These are phyloP conservation scores for Furcifer pardalis DNA, from an alignment of 2,797 vertebrate species.

Conservation along the genomic window DNA sequence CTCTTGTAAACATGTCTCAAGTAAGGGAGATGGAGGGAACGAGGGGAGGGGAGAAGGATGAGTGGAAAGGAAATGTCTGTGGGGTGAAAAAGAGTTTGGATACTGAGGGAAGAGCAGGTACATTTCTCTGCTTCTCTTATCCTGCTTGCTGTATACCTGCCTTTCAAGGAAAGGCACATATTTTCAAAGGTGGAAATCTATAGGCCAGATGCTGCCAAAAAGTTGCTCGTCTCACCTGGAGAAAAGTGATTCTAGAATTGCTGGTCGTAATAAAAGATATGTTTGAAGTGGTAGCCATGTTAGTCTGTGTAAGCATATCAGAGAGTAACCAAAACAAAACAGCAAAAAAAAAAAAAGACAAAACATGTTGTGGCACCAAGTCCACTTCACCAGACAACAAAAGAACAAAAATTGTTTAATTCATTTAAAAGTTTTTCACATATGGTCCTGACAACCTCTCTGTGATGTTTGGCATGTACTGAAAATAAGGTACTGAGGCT, in stretches of 20 bases:
- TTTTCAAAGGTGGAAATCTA: not conserved
- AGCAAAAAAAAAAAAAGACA: too few species aligned
- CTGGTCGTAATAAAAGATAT: too few species aligned
- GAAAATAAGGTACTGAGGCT: not conserved
- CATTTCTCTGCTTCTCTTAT: not conserved
- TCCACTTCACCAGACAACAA: too few species aligned
- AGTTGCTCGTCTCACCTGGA: not conserved
- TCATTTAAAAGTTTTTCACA: not conserved
- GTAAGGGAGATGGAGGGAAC: conserved; percentile 13
- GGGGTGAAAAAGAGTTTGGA: not conserved
- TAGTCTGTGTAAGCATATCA: too few species aligned
- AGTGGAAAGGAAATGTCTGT: not conserved
- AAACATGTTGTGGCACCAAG: too few species aligned
- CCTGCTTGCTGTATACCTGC: too few species aligned
- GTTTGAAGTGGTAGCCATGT: too few species aligned
- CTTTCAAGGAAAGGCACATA: not conserved
- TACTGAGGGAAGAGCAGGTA: not conserved
- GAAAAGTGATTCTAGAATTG: too few species aligned
- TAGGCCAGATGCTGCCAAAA: not conserved
- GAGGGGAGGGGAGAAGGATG: not conserved
- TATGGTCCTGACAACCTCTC: too few species aligned
- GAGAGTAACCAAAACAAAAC: too few species aligned
- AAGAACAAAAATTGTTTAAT: not conserved
- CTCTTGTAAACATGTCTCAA: conserved; percentile 14
- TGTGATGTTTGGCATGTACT: not conserved